Conservation (phyloP, 2,888 invertebrate genomes). For the Timema podura region DNA sequence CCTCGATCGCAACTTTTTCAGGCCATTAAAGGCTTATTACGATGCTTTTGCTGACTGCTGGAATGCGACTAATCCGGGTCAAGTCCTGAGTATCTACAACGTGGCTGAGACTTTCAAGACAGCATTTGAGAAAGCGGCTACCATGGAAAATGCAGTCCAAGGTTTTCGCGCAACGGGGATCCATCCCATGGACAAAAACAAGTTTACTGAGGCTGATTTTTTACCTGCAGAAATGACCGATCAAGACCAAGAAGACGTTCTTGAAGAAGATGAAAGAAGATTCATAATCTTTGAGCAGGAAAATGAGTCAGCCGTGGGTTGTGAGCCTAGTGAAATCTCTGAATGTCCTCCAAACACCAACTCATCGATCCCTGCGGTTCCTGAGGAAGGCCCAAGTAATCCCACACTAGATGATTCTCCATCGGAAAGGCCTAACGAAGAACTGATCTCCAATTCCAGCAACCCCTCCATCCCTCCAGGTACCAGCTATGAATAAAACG, state of each 20-base stretch:
- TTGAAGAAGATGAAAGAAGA: neutral
- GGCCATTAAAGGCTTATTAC: neutral
- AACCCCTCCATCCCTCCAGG: neutral
- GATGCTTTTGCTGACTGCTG: neutral
- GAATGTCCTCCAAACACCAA: no score
- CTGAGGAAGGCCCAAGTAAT: no score
- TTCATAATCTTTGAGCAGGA: neutral
- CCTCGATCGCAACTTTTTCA: neutral
- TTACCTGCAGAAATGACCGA: neutral
- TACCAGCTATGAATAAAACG: neutral
- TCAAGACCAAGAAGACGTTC: neutral
- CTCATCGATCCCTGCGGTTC: no score
- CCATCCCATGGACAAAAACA: neutral
- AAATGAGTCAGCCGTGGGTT: no score
- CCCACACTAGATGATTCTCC: no score
- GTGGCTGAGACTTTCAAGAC: neutral
- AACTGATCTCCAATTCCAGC: neutral
- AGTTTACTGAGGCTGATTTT: neutral
- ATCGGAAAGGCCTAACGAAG: no score
- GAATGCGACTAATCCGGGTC: neutral
- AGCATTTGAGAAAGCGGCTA: conserved; percentile 5
- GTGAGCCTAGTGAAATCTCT: no score
- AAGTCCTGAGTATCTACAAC: neutral
- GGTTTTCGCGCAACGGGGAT: neutral
- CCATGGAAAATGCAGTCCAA: conserved; percentile 8